phyloP scores from a whole-genome alignment of 2,797 vertebrate species.

The Alectoris magna region DNA sequence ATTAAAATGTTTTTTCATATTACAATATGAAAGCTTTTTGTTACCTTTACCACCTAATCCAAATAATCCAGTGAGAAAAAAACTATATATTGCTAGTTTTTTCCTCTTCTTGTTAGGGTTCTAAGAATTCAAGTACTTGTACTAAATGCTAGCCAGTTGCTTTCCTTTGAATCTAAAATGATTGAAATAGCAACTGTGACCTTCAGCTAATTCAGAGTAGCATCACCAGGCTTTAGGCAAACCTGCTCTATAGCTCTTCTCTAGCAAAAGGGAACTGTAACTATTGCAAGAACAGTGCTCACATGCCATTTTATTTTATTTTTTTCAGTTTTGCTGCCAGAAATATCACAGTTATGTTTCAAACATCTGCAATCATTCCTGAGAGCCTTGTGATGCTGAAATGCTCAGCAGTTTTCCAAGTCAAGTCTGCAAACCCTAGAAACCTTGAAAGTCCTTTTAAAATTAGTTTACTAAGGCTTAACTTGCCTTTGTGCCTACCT shows the following conservation, averaged over 20 bases:
- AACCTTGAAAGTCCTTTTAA: neutral
- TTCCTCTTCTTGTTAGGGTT: neutral
- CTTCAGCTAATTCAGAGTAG: neutral
- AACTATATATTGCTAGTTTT: neutral
- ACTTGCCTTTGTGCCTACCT: neutral
- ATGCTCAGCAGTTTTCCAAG: neutral
- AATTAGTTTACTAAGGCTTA: neutral
- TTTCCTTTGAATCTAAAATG: neutral
- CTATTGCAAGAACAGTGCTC: neutral
- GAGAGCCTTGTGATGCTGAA: neutral
- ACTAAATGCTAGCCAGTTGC: neutral
- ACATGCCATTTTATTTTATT: neutral
- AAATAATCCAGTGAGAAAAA: rapidly evolving
- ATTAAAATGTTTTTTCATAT: too few species aligned
- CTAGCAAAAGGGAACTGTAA: neutral
- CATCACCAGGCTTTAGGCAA: neutral
- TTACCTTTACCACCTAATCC: neutral
- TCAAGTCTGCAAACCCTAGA: neutral
- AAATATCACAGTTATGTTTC: neutral
- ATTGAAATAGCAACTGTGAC: neutral
- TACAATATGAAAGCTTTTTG: rapidly evolving
- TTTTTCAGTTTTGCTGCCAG: neutral
- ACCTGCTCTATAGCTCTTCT: neutral
- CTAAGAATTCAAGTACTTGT: neutral
- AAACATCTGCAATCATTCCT: neutral